Conservation (phyloP, 2,113 vertebrate genomes). For the Lucifuga dentata region DNA sequence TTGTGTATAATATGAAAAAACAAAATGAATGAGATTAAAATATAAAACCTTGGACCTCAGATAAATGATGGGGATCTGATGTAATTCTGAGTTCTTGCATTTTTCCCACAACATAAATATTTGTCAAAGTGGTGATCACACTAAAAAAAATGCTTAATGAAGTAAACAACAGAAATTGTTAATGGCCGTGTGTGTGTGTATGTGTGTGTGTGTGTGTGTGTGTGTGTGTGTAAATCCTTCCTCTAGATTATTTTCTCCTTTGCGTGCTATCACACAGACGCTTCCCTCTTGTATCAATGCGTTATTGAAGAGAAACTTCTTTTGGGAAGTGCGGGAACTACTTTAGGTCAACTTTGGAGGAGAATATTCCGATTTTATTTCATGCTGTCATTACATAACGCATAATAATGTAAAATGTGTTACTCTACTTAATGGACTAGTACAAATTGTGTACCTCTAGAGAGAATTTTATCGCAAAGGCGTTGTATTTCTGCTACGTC, state of each 20-base stretch:
- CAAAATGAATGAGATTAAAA: too few relatives aligned
- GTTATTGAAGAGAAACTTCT: slow-evolving; percentile 84
- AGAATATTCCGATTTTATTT: not conserved
- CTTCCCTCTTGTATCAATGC: slow-evolving; percentile 79
- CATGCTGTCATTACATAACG: accelerated
- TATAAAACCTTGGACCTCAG: not conserved
- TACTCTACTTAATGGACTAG: not conserved
- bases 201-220: slow-evolving; percentile 45
- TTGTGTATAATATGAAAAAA: too few relatives aligned
- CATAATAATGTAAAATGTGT: not conserved
- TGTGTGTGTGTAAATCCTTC: slow-evolving; percentile 56
- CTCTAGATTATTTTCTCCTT: slow-evolving; percentile 69
- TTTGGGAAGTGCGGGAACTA: slow-evolving; percentile 84
- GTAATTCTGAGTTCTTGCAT: slow-evolving; percentile 57
- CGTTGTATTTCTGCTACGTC: slow-evolving; percentile 67
- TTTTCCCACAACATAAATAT: not conserved
- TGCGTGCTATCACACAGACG: slow-evolving; percentile 78
- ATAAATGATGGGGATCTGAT: slow-evolving; percentile 57
- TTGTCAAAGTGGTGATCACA: not conserved
- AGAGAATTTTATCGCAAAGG: slow-evolving; percentile 6
- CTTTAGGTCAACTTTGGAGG: slow-evolving; percentile 70
- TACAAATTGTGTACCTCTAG: not conserved
- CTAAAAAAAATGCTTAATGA: slow-evolving; percentile 31
- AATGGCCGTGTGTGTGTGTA: slow-evolving; percentile 42
- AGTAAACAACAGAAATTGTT: slow-evolving; percentile 47